Evolutionary conservation across 92 coral and sea anemone genomes (phyloP), one percentile per base, ranked within the genome.

Genomic region (Micromussa lordhowensis): DNA sequence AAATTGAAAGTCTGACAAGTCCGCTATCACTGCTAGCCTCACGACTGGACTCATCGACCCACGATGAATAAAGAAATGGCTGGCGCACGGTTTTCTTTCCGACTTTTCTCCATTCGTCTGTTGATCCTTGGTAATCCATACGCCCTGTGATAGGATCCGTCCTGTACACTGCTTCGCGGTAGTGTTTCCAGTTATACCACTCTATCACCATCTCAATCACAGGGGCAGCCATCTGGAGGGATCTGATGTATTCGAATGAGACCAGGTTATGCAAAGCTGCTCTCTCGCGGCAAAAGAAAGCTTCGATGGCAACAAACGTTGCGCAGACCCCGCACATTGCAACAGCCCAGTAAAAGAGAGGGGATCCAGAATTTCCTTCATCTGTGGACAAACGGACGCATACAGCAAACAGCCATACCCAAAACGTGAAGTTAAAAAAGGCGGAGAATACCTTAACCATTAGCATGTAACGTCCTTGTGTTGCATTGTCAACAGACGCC

Each of bases 271-370:
- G 73, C 2, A 91, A 49, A 21, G 85, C 85, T 32, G n/a, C 61
- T 21, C 93, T 82, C 44, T 91, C 90, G 11, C 72, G 22, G 77
- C 85, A 75, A 26, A 91, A 78, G 72, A 86, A 91, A 6, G 88
- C 91, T 82, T 91, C 93, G 28, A 77, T 34, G 26, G 74, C 75
- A 0, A 91, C 93, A 36, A 91, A 91, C 1, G 70, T 51, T 19
- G 91, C 91, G 51, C 93, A 91, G 61, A 91, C 87, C 6, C 55
- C 84, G 55, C 93, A 91, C 87, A 91, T 86, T 54, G 72, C 85
- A 55, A 57, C 85, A 28, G 87, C 93, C 84, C 93, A 86, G 69
- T 91, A 91, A 30, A 86, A 75, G 35, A 87, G 82, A 48, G 40
- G 75, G 9, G 82, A 81, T 19, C 80, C 78, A 30, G 75, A 15